Conservation (phyloP, 2,113 vertebrate genomes). For the Brienomyrus brachyistius region DNA sequence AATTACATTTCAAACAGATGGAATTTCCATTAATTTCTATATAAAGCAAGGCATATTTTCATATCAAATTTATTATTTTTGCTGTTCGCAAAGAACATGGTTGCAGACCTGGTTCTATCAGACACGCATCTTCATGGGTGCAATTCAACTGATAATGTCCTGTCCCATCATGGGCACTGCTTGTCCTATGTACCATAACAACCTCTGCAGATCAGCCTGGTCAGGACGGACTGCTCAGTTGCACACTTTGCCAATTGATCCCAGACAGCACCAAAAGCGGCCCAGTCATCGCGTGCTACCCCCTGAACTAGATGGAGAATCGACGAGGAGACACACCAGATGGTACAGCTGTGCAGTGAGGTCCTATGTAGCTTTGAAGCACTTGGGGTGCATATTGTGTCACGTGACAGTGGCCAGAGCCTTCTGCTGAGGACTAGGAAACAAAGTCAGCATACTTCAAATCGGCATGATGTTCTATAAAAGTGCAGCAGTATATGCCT, state of each 20-base stretch:
- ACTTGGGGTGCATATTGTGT: not conserved
- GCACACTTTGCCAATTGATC: not conserved
- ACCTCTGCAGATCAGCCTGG: not conserved
- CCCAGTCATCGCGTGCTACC: not conserved
- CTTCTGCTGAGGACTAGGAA: not conserved
- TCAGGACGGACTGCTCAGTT: not conserved
- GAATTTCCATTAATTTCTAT: not conserved
- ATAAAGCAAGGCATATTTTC: not conserved
- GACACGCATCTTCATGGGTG: not conserved
- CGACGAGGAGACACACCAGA: not conserved
- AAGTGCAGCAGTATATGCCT: not conserved
- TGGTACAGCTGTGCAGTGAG: not conserved
- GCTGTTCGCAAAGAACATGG: not conserved
- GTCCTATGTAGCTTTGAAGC: not conserved
- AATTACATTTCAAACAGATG: not conserved
- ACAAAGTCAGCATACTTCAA: not conserved
- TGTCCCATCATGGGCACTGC: not conserved
- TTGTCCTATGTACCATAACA: not conserved
- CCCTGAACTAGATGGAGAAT: not conserved
- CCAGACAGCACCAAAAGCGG: not conserved
- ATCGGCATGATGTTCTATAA: not conserved
- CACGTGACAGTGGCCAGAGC: not conserved
- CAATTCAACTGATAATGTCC: not conserved
- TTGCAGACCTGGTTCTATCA: not conserved
- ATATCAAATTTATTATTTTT: not conserved